Conservation (phyloP, 2,113 vertebrate genomes). For the Ciconia boyciana region DNA sequence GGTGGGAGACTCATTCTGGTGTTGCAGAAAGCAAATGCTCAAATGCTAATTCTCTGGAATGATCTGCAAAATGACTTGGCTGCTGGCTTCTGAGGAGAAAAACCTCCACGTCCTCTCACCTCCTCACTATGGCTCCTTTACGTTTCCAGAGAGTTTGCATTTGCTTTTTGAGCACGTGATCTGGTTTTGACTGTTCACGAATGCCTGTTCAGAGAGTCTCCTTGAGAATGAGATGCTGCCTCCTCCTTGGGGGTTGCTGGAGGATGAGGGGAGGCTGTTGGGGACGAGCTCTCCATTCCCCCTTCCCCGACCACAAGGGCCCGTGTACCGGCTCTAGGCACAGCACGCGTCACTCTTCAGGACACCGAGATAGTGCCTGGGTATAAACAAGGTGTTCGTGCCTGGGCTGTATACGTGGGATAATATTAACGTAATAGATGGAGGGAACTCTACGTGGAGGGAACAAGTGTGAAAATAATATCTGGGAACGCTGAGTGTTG, state of each 20-base stretch:
- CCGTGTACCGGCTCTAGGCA: accelerated
- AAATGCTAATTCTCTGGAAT: not conserved
- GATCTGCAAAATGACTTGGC: not conserved
- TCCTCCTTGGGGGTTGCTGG: not conserved
- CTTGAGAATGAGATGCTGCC: not conserved
- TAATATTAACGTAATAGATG: accelerated
- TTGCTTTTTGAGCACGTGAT: not conserved
- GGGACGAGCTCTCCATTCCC: not conserved
- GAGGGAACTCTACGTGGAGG: not conserved
- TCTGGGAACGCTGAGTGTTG: accelerated
- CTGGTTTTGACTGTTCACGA: accelerated
- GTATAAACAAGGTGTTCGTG: not conserved
- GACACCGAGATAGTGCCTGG: not conserved
- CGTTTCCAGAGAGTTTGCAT: accelerated
- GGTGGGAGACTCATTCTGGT: accelerated
- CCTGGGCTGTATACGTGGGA: not conserved
- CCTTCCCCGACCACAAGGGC: not conserved
- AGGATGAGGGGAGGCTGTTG: not conserved
- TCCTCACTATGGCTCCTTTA: not conserved
- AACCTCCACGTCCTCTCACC: not conserved
- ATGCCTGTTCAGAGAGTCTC: not conserved
- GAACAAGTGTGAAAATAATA: not conserved
- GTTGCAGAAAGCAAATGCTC: not conserved
- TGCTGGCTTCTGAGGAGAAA: not conserved
- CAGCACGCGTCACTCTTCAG: accelerated